Base-by-base conservation (phyloP, 2,888 invertebrate genomes). In the Melanchra persicariae region DNA sequence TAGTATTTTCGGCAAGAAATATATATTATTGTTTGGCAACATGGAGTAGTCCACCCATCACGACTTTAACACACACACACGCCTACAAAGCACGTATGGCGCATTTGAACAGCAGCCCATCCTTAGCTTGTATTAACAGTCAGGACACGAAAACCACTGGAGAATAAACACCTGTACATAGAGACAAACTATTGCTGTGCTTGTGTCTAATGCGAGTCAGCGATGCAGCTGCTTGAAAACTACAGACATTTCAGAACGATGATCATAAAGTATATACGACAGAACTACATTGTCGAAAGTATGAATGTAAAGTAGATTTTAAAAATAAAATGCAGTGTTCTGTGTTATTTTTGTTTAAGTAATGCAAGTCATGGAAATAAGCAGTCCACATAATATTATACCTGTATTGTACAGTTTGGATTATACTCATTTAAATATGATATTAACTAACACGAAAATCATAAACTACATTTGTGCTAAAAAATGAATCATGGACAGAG, bases 41-140 rank as follows among this genome's bases (percentile, higher is more conserved):
- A 49, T 4, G 7, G 17, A 40, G 52, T 72, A 73, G 54, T 78
- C 63, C 65, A 65, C 43, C 55, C 70, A 67, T 62, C 69, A 74
- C 77, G 52, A 64, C 70, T 60, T 78, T 37, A 75, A 81, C 5
- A 84, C 85, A 84, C 79, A 70, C 77, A 84, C 85, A 84, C 77
- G 82, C 40, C 63, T 64, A 81, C 87, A 86, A 77, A 87, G 90
- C 89, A 82, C 76, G 49, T 89, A 88, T 87, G 83, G 87, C 89
- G 90, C 88, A 87, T 86, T 82, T 86, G 75, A 60, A 73, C 64
- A 75, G 69, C 70, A 83, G 75, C 73, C 82, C 89, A 88, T 86
- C 84, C 87, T 86, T 79, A 77, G 89, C 89, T 88, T 89, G 51
- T 73, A 84, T 81, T 85, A 87, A 87, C 85, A 60, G 7, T 63